Evolutionary conservation across 2,888 invertebrate genomes (phyloP), one percentile per base, ranked within the genome.

Genomic region (Eupithecia tripunctaria): DNA sequence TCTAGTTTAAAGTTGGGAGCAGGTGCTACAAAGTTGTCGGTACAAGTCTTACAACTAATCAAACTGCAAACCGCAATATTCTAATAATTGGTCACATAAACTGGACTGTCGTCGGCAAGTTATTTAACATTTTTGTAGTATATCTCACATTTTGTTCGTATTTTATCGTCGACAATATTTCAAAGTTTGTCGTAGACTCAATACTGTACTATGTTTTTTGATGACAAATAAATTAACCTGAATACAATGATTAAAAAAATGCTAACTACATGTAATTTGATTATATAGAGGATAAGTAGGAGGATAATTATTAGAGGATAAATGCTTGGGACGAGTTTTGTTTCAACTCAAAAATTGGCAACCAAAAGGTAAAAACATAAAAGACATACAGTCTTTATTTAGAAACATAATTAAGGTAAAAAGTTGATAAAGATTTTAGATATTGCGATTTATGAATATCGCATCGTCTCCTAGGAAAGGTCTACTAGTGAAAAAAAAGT

Each of bases 1-100:
- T 88, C 89, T 88, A 90, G 88, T 91, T 91, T 82, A 82, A 85
- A 89, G 84, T 89, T 88, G 64, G 64, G 84, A 83, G 82, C 88
- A 88, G 88, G 84, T 89, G 87, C 78, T 68, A 84, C 81, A 82
- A 86, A 86, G 80, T 89, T 87, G 87, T 89, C 86, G 82, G 80
- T 81, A 83, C 81, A 86, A 87, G 82, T 86, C 51, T 25, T 69
- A 65, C 59, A 68, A 70, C 71, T 71, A 85, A 88, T 88, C 85
- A 83, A 84, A 86, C 79, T 84, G 81, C 82, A 82, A 80, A 51
- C 63, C 60, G 32, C 66, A 70, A 67, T 71, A 80, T 78, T 82
- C 78, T 81, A 76, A 78, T 79, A 78, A 83, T 80, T 81, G 79
- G 80, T 80, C 47, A 21, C 6, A 41, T 67, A 38, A 60, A 62